A percentile compares a stretch with the other conserved stretches of the same genome.
phyloP scores from a whole-genome alignment of 2,888 invertebrate species.

The Amphipyra berbera region DNA sequence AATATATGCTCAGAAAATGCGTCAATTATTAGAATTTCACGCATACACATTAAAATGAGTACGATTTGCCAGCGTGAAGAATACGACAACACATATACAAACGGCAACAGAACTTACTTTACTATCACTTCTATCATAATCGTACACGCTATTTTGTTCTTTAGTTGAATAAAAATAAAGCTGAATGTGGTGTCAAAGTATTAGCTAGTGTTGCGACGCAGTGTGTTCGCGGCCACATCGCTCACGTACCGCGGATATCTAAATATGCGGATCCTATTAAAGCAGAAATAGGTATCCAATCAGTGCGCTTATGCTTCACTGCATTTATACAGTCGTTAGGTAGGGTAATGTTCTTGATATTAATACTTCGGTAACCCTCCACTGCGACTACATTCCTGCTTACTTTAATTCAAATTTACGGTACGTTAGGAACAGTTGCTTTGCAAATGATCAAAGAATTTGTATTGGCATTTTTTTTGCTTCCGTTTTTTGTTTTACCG shows the following conservation, averaged over 20 bases:
- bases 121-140: slow-evolving; percentile 8
- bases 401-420: slow-evolving; percentile 57
- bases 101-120: slow-evolving; percentile 14
- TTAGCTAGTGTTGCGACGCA: slow-evolving; percentile 23
- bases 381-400: slow-evolving; percentile 46
- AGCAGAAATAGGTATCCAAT: slow-evolving; percentile 85
- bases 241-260: slow-evolving; percentile 69
- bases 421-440: slow-evolving; percentile 19
- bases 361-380: slow-evolving; percentile 56
- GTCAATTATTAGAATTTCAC: slow-evolving; percentile 63
- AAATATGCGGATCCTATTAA: slow-evolving; percentile 73
- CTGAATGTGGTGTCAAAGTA: slow-evolving; percentile 3
- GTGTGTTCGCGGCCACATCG: slow-evolving; percentile 34
- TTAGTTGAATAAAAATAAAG: slow-evolving; percentile 18
- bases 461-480: slow-evolving; percentile 7
- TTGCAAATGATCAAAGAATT: slow-evolving; percentile 31
- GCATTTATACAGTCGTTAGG: slow-evolving; percentile 75
- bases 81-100: slow-evolving; percentile 41
- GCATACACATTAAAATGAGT: slow-evolving; percentile 45
- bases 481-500: slow-evolving; percentile 18
- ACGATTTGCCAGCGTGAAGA: slow-evolving; percentile 47
- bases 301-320: slow-evolving; percentile 73
- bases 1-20: slow-evolving; percentile 30
- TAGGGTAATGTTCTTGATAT: slow-evolving; percentile 58
- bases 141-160: slow-evolving; percentile 16